Percentiles rank a stretch among this genome's conserved stretches.
Evolutionary conservation across 2,888 invertebrate genomes (phyloP).

Genomic region (Microctonus hyperodae): DNA sequence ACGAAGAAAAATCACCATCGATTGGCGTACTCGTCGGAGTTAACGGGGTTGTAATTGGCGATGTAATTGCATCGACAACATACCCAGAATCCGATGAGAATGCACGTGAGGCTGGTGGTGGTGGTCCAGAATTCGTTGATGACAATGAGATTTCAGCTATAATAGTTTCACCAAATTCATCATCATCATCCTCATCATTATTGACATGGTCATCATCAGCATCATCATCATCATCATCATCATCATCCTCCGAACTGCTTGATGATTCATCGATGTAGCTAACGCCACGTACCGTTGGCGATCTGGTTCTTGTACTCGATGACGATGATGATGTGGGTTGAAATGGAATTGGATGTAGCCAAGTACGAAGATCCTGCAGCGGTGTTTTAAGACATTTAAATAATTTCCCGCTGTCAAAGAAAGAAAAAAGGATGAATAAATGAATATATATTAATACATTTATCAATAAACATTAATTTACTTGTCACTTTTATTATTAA

Average conservation of each 20-base stretch:
- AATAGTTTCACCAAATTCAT: constrained; percentile 65
- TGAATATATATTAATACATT: not conserved
- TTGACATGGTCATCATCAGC: constrained; percentile 50
- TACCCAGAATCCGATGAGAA: constrained; percentile 61
- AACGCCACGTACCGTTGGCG: constrained; percentile 56
- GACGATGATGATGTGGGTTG: constrained; percentile 41
- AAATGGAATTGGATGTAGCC: constrained; percentile 64
- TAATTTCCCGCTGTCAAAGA: constrained; percentile 65
- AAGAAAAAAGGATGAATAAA: constrained; percentile 10
- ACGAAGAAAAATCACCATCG: constrained; percentile 31
- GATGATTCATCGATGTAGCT: constrained; percentile 59
- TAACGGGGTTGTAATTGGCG: constrained; percentile 25
- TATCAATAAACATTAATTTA: not conserved
- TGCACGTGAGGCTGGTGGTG: constrained; percentile 56
- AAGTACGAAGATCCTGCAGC: constrained; percentile 67
- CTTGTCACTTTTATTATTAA: not conserved
- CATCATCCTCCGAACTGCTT: constrained; percentile 56
- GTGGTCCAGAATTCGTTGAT: constrained; percentile 53
- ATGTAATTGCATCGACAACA: constrained; percentile 26
- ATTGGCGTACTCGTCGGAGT: constrained; percentile 28
- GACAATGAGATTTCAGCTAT: constrained; percentile 61
- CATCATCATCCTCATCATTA: not conserved
- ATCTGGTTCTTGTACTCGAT: constrained; percentile 53
- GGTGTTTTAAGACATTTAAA: constrained; percentile 70
- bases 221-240: constrained; percentile 23